Conservation (phyloP, 2,797 vertebrate genomes). For the Gambelia wislizenii region DNA sequence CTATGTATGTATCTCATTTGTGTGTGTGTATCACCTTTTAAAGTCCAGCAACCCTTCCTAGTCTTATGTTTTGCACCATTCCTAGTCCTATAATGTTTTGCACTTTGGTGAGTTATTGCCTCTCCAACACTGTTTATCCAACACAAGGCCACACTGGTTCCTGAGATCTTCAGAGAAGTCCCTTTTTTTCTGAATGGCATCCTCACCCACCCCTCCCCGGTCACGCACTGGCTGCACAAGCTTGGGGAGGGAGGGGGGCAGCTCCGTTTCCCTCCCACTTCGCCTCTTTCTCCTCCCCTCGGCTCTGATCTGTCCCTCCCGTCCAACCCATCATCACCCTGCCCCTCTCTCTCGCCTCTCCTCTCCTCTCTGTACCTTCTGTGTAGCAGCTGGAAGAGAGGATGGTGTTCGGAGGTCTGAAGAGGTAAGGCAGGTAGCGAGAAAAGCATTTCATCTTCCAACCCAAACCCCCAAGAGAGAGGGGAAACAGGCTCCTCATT, state of each 20-base stretch:
- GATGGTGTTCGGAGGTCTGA: conserved; percentile 93
- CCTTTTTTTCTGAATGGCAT: conserved; percentile 45
- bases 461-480: conserved; percentile 58
- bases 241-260: conserved; percentile 52
- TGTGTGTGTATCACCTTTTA: background rate
- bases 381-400: conserved; percentile 95
- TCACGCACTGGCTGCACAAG: conserved; percentile 59
- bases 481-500: conserved; percentile 59
- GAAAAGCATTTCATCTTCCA: conserved; percentile 98
- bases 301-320: conserved; percentile 31
- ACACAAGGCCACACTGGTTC: conserved; percentile 44
- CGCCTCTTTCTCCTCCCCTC: conserved; percentile 46
- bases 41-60: conserved; percentile 40
- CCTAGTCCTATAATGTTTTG: background rate
- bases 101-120: background rate
- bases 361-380: conserved; percentile 87
- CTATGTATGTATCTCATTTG: too few species aligned
- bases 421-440: conserved; percentile 94
- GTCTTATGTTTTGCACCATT: too few species aligned
- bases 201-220: conserved; percentile 1
- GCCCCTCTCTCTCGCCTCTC: conserved; percentile 30
- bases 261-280: conserved; percentile 63
- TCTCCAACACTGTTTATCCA: background rate
- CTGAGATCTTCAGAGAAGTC: conserved; percentile 48
- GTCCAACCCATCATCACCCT: conserved; percentile 32